phyloP scores from a whole-genome alignment of 2,797 vertebrate genomes.

The Sphaeramia orbicularis region DNA sequence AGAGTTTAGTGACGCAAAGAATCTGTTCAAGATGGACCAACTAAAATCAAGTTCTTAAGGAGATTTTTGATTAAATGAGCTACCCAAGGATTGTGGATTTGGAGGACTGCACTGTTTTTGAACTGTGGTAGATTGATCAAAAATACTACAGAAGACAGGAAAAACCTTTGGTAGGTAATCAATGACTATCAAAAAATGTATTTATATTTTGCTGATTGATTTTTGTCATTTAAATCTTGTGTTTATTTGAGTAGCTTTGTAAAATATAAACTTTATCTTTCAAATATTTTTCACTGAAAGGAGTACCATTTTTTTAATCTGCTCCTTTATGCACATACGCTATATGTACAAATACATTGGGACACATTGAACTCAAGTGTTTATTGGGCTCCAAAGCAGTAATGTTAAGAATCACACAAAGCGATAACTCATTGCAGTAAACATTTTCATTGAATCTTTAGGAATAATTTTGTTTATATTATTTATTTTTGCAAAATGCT shows the following conservation, averaged over 20 bases:
- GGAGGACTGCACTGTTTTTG: conserved; percentile 8
- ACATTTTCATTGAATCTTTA: too few species aligned
- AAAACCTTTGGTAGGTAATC: conserved; percentile 38
- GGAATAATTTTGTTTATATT: too few species aligned
- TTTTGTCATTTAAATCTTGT: neutral
- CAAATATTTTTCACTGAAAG: neutral
- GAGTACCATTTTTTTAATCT: neutral
- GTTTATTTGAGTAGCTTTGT: neutral
- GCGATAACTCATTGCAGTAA: too few species aligned
- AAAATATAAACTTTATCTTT: neutral
- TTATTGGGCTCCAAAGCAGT: too few species aligned
- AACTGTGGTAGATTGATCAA: conserved; percentile 17
- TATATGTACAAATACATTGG: too few species aligned
- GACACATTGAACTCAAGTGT: too few species aligned
- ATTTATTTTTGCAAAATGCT: too few species aligned
- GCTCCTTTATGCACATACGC: neutral
- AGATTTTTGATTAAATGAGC: conserved; percentile 53
- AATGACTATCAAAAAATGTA: neutral
- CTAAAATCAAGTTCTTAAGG: conserved; percentile 35
- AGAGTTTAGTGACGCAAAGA: conserved; percentile 8
- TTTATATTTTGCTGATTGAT: neutral
- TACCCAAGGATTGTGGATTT: conserved; percentile 10
- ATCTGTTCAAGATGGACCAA: conserved; percentile 50
- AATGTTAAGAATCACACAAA: too few species aligned
- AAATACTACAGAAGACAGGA: conserved; percentile 15